Conservation (phyloP, 2,113 vertebrate species). For the Sterrhoptilus dennistouni region DNA sequence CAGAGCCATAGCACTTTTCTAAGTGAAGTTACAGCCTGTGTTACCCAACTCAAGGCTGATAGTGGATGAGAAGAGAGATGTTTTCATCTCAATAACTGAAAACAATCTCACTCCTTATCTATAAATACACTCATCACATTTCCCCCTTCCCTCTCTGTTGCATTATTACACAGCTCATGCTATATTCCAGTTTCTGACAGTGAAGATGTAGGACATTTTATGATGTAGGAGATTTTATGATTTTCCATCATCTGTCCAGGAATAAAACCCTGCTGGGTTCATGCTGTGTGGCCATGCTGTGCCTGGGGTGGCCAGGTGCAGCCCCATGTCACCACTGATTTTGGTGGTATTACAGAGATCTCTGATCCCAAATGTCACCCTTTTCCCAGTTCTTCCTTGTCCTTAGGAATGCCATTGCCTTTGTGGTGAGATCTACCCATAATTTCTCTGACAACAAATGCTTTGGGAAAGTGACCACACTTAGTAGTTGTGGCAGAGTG, state of each 20-base stretch:
- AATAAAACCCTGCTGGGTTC: neutral
- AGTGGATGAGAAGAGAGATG: neutral
- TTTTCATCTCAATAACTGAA: neutral
- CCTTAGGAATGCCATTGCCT: neutral
- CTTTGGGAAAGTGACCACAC: neutral
- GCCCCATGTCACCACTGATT: accelerated
- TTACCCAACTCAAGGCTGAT: neutral
- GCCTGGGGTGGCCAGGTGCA: neutral
- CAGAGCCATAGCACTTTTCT: neutral
- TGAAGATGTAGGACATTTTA: neutral
- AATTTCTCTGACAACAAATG: neutral
- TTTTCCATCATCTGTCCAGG: neutral
- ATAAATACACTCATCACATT: neutral
- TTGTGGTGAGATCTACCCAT: neutral
- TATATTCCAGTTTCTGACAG: neutral
- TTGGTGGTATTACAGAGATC: neutral
- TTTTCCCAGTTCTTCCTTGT: neutral
- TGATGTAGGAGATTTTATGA: neutral
- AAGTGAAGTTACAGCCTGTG: neutral
- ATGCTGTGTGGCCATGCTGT: neutral
- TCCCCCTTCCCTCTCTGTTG: neutral
- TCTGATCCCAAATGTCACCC: neutral
- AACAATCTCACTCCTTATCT: neutral
- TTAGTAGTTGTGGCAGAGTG: neutral
- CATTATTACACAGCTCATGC: neutral